A percentile compares a stretch with the other conserved stretches of the same genome.
phyloP scores from a whole-genome alignment of 2,113 vertebrate species.

The Colinus virginianus region DNA sequence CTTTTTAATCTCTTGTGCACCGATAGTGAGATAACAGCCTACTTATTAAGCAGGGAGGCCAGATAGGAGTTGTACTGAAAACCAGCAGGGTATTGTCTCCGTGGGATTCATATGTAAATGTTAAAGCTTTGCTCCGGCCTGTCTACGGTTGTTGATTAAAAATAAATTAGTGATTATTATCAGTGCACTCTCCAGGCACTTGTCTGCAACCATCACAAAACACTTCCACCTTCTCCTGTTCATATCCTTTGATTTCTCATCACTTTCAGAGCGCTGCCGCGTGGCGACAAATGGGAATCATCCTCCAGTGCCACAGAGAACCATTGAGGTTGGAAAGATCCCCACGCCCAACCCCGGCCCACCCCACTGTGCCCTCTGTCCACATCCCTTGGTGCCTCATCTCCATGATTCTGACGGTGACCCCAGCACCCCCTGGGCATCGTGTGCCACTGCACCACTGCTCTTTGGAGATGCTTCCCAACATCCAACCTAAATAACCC shows the following conservation, averaged over 20 bases:
- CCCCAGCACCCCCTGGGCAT: no score
- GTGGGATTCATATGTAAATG: neutral
- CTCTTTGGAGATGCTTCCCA: no score
- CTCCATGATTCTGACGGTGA: no score
- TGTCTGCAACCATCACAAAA: neutral
- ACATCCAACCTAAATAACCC: no score
- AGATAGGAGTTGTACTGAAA: neutral
- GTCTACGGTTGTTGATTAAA: neutral
- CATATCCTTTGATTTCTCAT: neutral
- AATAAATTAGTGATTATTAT: rapidly evolving
- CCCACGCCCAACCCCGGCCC: no score
- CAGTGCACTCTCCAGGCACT: rapidly evolving
- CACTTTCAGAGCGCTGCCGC: neutral
- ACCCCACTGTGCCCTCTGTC: no score
- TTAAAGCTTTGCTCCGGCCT: neutral
- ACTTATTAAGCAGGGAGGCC: slow-evolving; percentile 1
- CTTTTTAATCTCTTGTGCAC: neutral
- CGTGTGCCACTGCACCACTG: no score
- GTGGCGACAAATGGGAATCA: neutral
- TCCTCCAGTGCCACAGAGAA: rapidly evolving
- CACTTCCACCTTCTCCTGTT: neutral
- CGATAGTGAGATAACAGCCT: slow-evolving; percentile 23
- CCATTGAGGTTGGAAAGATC: neutral
- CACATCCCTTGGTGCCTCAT: no score
- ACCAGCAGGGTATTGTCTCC: neutral